A percentile compares a stretch with the other conserved stretches of the same genome.
Conservation (phyloP, 2,888 invertebrate genomes). For the Epsilonema sp. region DNA sequence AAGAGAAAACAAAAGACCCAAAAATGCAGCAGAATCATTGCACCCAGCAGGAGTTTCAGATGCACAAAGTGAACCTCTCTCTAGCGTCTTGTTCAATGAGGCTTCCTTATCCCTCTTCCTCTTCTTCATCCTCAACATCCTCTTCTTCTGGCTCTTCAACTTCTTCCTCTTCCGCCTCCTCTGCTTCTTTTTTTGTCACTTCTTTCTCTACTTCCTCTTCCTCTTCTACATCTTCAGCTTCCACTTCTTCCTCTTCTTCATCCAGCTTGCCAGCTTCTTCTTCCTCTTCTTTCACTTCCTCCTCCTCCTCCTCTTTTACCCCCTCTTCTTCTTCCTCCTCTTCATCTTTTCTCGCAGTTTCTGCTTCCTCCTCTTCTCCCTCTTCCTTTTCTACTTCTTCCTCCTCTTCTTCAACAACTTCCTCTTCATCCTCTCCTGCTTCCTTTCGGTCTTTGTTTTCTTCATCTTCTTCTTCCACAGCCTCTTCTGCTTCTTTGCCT, state of each 20-base stretch:
- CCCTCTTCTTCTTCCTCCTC: constrained; percentile 11
- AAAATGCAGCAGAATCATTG: no score
- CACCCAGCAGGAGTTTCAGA: no score
- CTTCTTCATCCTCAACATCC: constrained; percentile 19
- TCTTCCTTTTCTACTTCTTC: constrained; percentile 7
- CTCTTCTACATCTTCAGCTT: no score
- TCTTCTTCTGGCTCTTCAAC: no score
- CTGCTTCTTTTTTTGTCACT: no score
- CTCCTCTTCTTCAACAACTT: constrained; percentile 16
- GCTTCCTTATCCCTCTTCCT: constrained; percentile 35
- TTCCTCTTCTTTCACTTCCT: constrained; percentile 15
- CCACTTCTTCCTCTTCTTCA: constrained; percentile 15
- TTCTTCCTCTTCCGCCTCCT: no score
- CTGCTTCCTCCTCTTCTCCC: constrained; percentile 14
- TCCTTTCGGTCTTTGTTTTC: constrained; percentile 1
- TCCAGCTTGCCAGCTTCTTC: no score
- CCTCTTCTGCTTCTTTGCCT: constrained; percentile 4
- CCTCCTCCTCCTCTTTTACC: constrained; percentile 12
- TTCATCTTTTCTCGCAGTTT: no score
- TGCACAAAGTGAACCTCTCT: no score
- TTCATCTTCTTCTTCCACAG: not conserved
- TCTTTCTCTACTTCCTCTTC: no score
- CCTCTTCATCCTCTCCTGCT: constrained; percentile 16
- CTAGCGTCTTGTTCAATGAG: no score
- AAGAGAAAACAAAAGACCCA: no score